A percentile compares a stretch with the other conserved stretches of the same genome.
Evolutionary conservation across 2,888 invertebrate species (phyloP).

Genomic region (Cyclophora albipunctata): DNA sequence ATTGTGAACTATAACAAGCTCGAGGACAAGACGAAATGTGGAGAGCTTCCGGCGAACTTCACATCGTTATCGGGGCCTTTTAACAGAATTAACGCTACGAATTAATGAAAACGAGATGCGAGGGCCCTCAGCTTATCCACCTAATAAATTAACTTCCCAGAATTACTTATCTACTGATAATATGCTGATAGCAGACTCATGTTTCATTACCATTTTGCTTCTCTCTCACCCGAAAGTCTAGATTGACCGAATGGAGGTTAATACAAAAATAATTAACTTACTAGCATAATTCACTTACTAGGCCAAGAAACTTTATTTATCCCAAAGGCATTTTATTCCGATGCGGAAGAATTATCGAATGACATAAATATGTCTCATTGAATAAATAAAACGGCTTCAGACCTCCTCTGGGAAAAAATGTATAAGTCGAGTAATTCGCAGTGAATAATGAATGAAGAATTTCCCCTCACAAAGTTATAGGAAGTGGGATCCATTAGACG

Average conservation of each 20-base stretch:
- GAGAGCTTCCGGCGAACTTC: slow-evolving; percentile 29
- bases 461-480: slow-evolving; percentile 35
- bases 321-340: slow-evolving; percentile 27
- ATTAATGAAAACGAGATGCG: slow-evolving; percentile 28
- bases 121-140: not conserved
- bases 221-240: not conserved
- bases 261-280: not conserved
- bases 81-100: slow-evolving; percentile 42
- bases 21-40: slow-evolving; percentile 22
- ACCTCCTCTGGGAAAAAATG: slow-evolving; percentile 51
- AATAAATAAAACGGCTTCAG: slow-evolving; percentile 59
- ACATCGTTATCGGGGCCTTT: slow-evolving; percentile 32
- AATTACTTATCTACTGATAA: slow-evolving; percentile 17
- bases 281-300: slow-evolving; percentile 19
- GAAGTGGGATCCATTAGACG: slow-evolving; percentile 36
- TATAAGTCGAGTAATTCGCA: slow-evolving; percentile 55
- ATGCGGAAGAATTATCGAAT: slow-evolving; percentile 39
- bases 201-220: no score
- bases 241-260: not conserved
- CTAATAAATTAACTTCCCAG: not conserved
- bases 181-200: no score
- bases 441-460: slow-evolving; percentile 66
- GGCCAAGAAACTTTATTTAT: slow-evolving; percentile 17
- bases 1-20: slow-evolving; percentile 23
- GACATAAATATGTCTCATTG: slow-evolving; percentile 46